Evolutionary conservation across 1,140 invertebrate species (phyloP).

Genomic region (Brachionus calyciflorus): DNA sequence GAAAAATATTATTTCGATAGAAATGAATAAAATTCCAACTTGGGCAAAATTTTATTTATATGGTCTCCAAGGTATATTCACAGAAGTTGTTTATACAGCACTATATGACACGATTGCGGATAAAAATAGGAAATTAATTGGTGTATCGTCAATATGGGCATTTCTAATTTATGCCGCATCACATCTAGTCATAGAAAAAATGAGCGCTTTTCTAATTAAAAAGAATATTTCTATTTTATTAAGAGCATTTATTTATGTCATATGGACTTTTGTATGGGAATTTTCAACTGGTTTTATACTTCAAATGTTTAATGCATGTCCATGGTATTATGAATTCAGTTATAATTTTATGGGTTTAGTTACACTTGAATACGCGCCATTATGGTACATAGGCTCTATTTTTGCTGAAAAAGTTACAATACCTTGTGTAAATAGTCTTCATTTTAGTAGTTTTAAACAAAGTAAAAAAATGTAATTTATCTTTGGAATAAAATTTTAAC

Average conservation of each 20-base stretch:
- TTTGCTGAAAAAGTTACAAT: slow-evolving; percentile 55
- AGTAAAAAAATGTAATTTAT: no score
- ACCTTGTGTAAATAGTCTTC: slow-evolving; percentile 1
- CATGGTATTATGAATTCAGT: slow-evolving; percentile 64
- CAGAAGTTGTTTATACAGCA: slow-evolving; percentile 64
- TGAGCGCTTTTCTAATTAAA: slow-evolving; percentile 55
- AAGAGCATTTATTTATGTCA: slow-evolving; percentile 61
- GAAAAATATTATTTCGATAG: no score
- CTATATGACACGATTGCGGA: slow-evolving; percentile 63
- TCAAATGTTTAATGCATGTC: slow-evolving; percentile 62
- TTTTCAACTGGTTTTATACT: slow-evolving; percentile 62
- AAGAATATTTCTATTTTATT: slow-evolving; percentile 55
- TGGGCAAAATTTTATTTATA: slow-evolving; percentile 62
- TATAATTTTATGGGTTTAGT: slow-evolving; percentile 63
- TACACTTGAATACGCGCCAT: slow-evolving; percentile 64
- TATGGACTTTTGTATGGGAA: slow-evolving; percentile 64
- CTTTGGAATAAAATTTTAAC: no score
- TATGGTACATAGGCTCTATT: slow-evolving; percentile 62
- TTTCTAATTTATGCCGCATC: slow-evolving; percentile 63
- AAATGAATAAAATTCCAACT: slow-evolving; percentile 41
- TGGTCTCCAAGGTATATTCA: slow-evolving; percentile 63
- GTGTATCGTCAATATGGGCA: slow-evolving; percentile 63
- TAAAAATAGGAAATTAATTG: slow-evolving; percentile 62
- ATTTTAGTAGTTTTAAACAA: no score
- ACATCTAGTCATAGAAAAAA: slow-evolving; percentile 59